Base-by-base conservation (phyloP, 2,888 invertebrate genomes). In the Nomada lathburiana region DNA sequence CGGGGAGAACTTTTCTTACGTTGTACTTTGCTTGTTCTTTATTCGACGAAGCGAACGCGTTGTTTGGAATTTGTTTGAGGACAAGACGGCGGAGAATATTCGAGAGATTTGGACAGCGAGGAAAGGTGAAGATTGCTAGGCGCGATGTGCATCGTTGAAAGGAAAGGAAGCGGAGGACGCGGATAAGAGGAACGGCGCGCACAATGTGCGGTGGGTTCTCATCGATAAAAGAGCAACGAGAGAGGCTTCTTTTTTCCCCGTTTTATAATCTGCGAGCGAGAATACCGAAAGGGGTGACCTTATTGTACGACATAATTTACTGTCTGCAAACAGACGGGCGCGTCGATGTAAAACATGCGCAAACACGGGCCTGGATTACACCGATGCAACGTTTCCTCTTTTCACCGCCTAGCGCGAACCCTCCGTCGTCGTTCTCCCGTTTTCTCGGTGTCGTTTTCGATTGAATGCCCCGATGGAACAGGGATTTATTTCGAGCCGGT, bases 311-410 rank as follows among this genome's bases (percentile, higher is more conserved):
- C 86, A 91, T 94, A 94, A 94, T 94, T 94, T 94, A 94, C 91
- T 94, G 93, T 93, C 94, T 94, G 92, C 93, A 94, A 94, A 94
- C 93, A 94, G 89, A 89, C 92, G 90, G 85, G 83, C n/a, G 85
- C 82, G 86, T 87, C 84, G 83, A 89, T 89, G 89, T 89, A 89
- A 89, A 89, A 89, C 89, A 89, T 86, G 88, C 71, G 89, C 89
- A 88, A 89, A 89, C 89, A 89, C 81, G 80, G 69, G 76, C 68
- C 83, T 50, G 73, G 73, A 81, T 62, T 83, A 85, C 69, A 68
- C 75, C 62, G 65, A 69, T 29, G 29, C 36, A 68, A 72, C 60
- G 16, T 64, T 77, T 53, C 74, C 71, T 64, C 75, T 83, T 83
- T 82, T 80, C 9, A 50, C 42, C n/a, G 13, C 26, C 44, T 53